Evolutionary conservation across 2,113 vertebrate species (phyloP).

Genomic region (Puffinus mauretanicus): DNA sequence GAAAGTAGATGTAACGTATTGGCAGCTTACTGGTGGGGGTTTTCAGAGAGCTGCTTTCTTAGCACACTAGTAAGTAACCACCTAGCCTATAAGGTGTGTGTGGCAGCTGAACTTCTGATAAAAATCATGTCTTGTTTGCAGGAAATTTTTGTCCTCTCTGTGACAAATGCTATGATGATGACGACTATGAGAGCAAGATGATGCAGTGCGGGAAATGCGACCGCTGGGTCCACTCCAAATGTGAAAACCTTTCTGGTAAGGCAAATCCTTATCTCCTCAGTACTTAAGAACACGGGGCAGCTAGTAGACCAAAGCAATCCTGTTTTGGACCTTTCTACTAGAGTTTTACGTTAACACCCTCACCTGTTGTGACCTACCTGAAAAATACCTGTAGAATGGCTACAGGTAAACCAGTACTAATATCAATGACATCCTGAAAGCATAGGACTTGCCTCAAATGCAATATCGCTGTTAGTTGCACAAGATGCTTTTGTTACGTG

Average conservation of each 20-base stretch:
- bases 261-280: neutral
- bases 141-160: constrained; percentile 97
- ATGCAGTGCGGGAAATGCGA: constrained; percentile 95
- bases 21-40: neutral
- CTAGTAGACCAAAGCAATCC: neutral
- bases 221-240: constrained; percentile 96
- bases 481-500: neutral
- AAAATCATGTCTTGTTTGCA: constrained; percentile 50
- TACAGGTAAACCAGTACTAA: neutral
- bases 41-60: neutral
- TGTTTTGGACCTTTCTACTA: neutral
- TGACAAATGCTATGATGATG: constrained; percentile 92
- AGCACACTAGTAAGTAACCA: too few relatives aligned
- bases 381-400: neutral
- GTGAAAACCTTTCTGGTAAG: constrained; percentile 94
- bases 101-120: neutral
- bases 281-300: accelerated
- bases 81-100: neutral
- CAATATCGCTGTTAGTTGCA: neutral
- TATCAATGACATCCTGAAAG: neutral
- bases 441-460: neutral
- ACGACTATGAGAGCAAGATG: constrained; percentile 95
- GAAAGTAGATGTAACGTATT: neutral
- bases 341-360: neutral
- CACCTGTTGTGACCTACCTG: neutral